These are phyloP conservation scores for Drosophila sp. DNA, from an alignment of 1,140 invertebrate species.

Conservation along the genomic window DNA sequence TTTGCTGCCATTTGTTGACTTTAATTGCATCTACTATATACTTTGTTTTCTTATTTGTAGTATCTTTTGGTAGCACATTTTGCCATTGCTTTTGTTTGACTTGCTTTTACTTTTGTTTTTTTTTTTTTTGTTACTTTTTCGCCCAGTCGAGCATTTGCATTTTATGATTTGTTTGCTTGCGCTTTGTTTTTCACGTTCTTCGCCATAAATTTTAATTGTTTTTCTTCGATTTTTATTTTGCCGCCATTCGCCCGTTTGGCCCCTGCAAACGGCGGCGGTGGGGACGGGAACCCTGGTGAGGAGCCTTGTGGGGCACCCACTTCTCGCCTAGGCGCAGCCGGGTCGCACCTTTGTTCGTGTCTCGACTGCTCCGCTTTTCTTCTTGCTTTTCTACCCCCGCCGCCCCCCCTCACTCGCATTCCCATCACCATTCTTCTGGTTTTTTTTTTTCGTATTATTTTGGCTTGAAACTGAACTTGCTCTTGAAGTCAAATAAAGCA, in stretches of 20 bases:
- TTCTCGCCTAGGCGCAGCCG: constrained; percentile 32
- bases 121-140: too few relatives aligned
- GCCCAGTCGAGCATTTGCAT: constrained; percentile 38
- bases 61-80: constrained; percentile 29
- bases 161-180: constrained; percentile 48
- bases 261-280: neutral
- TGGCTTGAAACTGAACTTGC: constrained; percentile 48
- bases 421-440: neutral
- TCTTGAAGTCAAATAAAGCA: constrained; percentile 45
- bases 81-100: constrained; percentile 51
- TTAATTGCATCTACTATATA: neutral
- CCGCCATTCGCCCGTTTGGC: constrained; percentile 27
- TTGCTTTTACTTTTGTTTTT: constrained; percentile 12
- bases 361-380: constrained; percentile 27
- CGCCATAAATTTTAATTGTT: constrained; percentile 76
- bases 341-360: constrained; percentile 50
- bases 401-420: neutral
- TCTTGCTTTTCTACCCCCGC: neutral
- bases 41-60: constrained; percentile 36
- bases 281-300: too few relatives aligned
- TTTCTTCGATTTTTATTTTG: constrained; percentile 75
- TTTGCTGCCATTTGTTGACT: neutral
- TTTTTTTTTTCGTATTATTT: constrained; percentile 11
- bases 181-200: constrained; percentile 54
- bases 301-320: constrained; percentile 2